These are phyloP conservation scores for Leptinotarsa rubiginosa DNA, from an alignment of 2,888 invertebrate genomes.

Conservation along the genomic window DNA sequence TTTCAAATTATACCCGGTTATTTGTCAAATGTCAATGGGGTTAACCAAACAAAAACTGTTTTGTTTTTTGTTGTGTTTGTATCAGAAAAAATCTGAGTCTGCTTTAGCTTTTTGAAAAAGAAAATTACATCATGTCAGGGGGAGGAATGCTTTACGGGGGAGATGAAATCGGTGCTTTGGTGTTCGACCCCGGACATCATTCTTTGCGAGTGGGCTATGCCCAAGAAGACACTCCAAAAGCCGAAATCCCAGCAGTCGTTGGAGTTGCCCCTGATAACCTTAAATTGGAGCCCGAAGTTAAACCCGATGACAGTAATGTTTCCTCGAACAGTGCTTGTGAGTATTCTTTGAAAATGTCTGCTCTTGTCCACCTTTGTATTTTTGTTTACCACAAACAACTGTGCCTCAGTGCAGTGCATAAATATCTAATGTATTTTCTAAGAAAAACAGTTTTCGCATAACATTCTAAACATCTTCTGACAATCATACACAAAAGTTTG, in stretches of 20 bases:
- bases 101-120: neutral
- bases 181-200: conserved; percentile 96
- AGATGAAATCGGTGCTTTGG: conserved; percentile 98
- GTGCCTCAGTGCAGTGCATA: neutral
- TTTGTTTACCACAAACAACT: neutral
- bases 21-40: neutral
- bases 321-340: conserved; percentile 57
- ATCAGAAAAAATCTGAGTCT: neutral
- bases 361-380: neutral
- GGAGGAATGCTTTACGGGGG: conserved; percentile 88
- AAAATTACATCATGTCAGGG: conserved; percentile 62
- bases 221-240: conserved; percentile 99
- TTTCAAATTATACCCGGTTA: too few species aligned
- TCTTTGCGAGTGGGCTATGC: conserved; percentile 93
- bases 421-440: too few species aligned
- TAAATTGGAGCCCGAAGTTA: conserved; percentile 80
- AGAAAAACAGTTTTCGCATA: too few species aligned
- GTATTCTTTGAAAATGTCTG: conserved; percentile 3
- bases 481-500: too few species aligned
- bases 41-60: conserved; percentile 8
- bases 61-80: conserved; percentile 1
- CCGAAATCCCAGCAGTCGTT: conserved; percentile 94
- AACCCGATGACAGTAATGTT: conserved; percentile 73
- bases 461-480: too few species aligned
- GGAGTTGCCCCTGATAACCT: conserved; percentile 82